Evolutionary conservation across 2,113 vertebrate genomes (phyloP).

Genomic region (Urocolius indicus): DNA sequence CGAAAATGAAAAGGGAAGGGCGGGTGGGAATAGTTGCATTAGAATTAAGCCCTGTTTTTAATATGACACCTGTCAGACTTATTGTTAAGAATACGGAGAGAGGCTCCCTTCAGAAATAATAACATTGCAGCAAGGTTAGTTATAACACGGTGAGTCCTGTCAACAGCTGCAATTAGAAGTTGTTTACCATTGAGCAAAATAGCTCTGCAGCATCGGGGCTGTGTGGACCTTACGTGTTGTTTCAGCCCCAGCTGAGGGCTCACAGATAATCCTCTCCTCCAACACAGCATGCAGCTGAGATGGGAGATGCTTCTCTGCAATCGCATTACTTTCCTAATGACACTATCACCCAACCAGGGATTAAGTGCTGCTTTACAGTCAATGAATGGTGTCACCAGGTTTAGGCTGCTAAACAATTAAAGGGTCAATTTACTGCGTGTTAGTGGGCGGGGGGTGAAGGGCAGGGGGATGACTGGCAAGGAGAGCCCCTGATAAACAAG

Average conservation of each 20-base stretch:
- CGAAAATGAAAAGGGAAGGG: slow-evolving; percentile 41
- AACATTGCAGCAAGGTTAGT: slow-evolving; percentile 62
- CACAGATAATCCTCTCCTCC: not conserved
- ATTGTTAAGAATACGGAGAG: slow-evolving; percentile 51
- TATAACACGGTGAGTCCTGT: slow-evolving; percentile 53
- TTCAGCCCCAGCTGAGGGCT: not conserved
- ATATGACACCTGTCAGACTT: slow-evolving; percentile 76
- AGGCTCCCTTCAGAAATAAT: slow-evolving; percentile 69
- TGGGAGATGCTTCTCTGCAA: not conserved
- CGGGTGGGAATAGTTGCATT: slow-evolving; percentile 44
- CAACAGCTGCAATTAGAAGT: slow-evolving; percentile 68
- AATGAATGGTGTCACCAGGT: not conserved
- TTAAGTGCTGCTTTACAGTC: not conserved
- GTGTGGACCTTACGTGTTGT: not conserved
- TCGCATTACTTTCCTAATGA: not conserved
- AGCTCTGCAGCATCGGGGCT: not conserved
- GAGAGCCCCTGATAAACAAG: not conserved
- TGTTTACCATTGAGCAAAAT: slow-evolving; percentile 47
- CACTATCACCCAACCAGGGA: slow-evolving; percentile 10
- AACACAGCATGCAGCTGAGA: not conserved
- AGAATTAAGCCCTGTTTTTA: slow-evolving; percentile 69
- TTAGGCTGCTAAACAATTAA: slow-evolving; percentile 21
- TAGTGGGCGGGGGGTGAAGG: not conserved
- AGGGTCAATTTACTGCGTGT: not conserved
- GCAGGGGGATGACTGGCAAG: not conserved